phyloP scores from a whole-genome alignment of 23 tunicate genomes.

The Styela clava region DNA sequence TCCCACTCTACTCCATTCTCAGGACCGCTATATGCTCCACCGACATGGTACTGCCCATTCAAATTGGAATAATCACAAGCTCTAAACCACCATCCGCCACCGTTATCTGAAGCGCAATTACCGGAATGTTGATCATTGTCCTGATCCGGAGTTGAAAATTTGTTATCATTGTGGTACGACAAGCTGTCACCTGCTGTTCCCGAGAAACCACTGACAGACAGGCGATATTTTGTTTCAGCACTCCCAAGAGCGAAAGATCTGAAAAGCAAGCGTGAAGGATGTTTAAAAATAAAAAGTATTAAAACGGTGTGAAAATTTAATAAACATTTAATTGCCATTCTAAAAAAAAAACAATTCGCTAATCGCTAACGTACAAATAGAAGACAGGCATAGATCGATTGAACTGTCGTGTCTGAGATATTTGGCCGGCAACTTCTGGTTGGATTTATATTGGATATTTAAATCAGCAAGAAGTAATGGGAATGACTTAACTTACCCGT shows the following conservation, averaged over 20 bases:
- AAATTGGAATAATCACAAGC: not conserved
- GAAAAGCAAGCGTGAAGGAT: too few species aligned
- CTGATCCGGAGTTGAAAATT: not conserved
- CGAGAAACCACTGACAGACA: not conserved
- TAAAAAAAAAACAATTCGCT: too few species aligned
- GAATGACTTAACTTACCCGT: not conserved
- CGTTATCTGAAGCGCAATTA: not conserved
- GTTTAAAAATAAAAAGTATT: too few species aligned
- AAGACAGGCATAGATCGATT: too few species aligned
- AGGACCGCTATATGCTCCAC: not conserved
- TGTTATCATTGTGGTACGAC: not conserved
- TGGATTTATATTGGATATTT: too few species aligned
- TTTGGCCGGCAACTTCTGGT: too few species aligned
- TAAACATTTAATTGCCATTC: too few species aligned
- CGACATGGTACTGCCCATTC: not conserved
- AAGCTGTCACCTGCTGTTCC: slow-evolving; percentile 15
- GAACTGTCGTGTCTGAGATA: too few species aligned
- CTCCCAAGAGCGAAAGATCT: not conserved
- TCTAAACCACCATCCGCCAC: slow-evolving; percentile 4
- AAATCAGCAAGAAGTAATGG: too few species aligned
- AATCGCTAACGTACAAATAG: too few species aligned
- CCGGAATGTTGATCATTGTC: not conserved
- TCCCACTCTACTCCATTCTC: not conserved
- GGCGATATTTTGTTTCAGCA: not conserved
- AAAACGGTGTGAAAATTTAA: too few species aligned